Evolutionary conservation across 2,797 vertebrate species (phyloP).

Genomic region (Sorex maritimensis): DNA sequence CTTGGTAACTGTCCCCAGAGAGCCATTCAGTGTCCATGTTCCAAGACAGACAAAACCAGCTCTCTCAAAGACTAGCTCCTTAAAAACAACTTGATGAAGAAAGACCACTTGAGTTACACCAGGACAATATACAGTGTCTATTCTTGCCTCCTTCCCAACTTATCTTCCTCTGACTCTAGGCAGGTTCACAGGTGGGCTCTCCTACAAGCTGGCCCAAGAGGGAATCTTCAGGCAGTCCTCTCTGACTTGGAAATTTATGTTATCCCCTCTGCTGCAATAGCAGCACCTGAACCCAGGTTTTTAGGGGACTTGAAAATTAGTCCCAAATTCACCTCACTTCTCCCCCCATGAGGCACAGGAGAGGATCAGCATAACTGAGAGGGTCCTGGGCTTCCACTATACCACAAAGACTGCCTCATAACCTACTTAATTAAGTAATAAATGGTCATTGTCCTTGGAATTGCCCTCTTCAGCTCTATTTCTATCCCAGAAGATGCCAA

Average conservation of each 20-base stretch:
- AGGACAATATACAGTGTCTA: constrained; percentile 1
- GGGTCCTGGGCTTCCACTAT: not conserved
- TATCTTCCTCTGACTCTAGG: not conserved
- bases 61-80: constrained; percentile 55
- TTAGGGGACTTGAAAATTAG: not conserved
- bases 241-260: not conserved
- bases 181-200: not conserved
- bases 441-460: not conserved
- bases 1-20: not conserved
- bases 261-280: not conserved
- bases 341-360: not conserved
- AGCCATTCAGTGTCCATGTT: not conserved
- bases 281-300: constrained; percentile 1
- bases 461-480: not conserved
- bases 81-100: constrained; percentile 42
- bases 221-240: not conserved
- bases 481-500: constrained; percentile 29
- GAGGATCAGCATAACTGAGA: not conserved
- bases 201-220: not conserved
- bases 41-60: not conserved
- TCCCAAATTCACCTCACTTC: not conserved
- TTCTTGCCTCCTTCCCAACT: not conserved
- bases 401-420: not conserved
- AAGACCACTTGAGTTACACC: not conserved
- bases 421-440: not conserved